Evolutionary conservation across 1,140 invertebrate species (phyloP).

Genomic region (Brachionus paranguensis): DNA sequence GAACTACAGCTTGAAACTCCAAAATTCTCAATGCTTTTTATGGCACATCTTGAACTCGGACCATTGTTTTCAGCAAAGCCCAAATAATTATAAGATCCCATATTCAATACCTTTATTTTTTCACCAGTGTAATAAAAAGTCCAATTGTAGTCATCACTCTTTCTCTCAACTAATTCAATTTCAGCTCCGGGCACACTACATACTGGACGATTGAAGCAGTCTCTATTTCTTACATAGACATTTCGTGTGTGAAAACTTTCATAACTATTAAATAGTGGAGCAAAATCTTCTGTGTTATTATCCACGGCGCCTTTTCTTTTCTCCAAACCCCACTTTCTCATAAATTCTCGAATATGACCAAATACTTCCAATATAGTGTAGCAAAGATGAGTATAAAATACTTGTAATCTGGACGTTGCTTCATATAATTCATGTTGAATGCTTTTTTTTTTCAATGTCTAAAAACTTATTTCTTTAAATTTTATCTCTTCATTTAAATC

Average conservation of each 20-base stretch:
- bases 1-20: slow-evolving; percentile 49
- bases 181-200: slow-evolving; percentile 81
- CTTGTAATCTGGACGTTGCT: background rate
- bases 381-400: slow-evolving; percentile 7
- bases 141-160: slow-evolving; percentile 74
- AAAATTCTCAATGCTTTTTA: slow-evolving; percentile 48
- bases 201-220: slow-evolving; percentile 90
- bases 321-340: background rate
- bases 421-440: background rate
- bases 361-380: background rate
- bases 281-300: slow-evolving; percentile 65
- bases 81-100: slow-evolving; percentile 62
- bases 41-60: slow-evolving; percentile 52
- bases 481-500: background rate
- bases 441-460: background rate
- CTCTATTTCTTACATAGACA: slow-evolving; percentile 78
- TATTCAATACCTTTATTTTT: slow-evolving; percentile 57
- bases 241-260: slow-evolving; percentile 89
- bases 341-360: background rate
- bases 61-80: slow-evolving; percentile 59
- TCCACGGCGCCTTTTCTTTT: background rate
- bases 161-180: slow-evolving; percentile 74
- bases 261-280: slow-evolving; percentile 80
- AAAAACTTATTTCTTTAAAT: background rate
- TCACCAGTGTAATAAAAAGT: slow-evolving; percentile 45